Base-by-base conservation (phyloP, 2,113 vertebrate genomes). In the Chamaetylas fuelleborni region DNA sequence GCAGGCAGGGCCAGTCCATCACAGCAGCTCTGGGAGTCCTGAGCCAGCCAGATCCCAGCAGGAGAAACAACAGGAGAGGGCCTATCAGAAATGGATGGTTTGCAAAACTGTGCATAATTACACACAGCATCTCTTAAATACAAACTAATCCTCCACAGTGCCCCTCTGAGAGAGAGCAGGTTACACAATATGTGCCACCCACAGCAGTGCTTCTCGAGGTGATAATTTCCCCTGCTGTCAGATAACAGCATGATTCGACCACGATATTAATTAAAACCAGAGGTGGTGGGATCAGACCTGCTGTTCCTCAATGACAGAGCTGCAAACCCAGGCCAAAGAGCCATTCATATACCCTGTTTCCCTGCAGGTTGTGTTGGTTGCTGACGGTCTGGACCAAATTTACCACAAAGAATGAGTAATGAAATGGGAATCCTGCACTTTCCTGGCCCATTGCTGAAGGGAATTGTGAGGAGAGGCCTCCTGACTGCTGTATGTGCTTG, bases 151-250 rank as follows among this genome's bases (percentile, higher is more conserved):
- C 73, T 74, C 78, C 1, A 0, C 1, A 56, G 43, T 29, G 25
- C 9, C 48, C 72, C 60, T 84, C 69, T 23, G 77, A 94, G 73
- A 74, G 29, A 67, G 34, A 51, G n/a, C 0, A 5, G 66, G 81
- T 54, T 79, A 79, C 48, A 71, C 45, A 91, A 60, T 11, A 4
- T 0, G 0, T 77, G 34, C 29, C 78, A 85, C 81, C 73, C 71
- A 72, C 70, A 79, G 61, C 28, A 72, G 93, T 51, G 56, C 61
- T 88, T 88, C 76, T 53, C 54, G 56, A 87, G 42, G 31, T 80
- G 45, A 12, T 85, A 43, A 82, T 80, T 87, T 69, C 77, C 71
- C 81, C 47, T 33, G 65, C 48, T 87, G 53, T n/a, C 66, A 82
- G n/a, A 19, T 29, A 87, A 60, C 4, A 2, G 51, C 48, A 43